These are phyloP conservation scores for Temnothorax nylanderi DNA, from an alignment of 1,140 invertebrate genomes.

Conservation along the genomic window DNA sequence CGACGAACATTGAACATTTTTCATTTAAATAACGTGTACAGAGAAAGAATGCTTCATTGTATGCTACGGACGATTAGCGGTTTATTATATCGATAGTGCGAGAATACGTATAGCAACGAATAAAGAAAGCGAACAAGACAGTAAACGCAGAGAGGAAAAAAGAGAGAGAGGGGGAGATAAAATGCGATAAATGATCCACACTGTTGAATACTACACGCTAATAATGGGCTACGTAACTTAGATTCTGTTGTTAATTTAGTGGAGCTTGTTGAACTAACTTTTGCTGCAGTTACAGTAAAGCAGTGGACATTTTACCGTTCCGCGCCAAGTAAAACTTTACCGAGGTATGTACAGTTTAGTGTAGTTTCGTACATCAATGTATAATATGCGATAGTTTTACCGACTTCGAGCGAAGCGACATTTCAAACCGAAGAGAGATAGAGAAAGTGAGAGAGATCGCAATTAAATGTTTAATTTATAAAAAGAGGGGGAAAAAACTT, in stretches of 20 bases:
- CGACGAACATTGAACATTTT: slow-evolving; percentile 38
- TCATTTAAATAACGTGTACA: slow-evolving; percentile 43
- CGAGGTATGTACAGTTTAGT: slow-evolving; percentile 44
- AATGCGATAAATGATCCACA: slow-evolving; percentile 24
- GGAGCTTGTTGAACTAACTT: slow-evolving; percentile 51
- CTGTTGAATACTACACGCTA: slow-evolving; percentile 21
- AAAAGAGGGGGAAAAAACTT: slow-evolving; percentile 64
- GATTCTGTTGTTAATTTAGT: slow-evolving; percentile 48
- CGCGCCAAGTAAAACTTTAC: not conserved
- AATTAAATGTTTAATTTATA: slow-evolving; percentile 67
- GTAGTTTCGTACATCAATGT: slow-evolving; percentile 54
- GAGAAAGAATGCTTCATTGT: slow-evolving; percentile 33
- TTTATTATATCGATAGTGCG: slow-evolving; percentile 56
- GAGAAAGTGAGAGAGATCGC: slow-evolving; percentile 21
- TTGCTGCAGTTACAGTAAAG: slow-evolving; percentile 42
- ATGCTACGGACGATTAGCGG: slow-evolving; percentile 16
- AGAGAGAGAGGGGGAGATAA: not conserved
- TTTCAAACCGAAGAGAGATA: slow-evolving; percentile 18
- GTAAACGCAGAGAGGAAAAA: not conserved
- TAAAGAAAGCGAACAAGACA: not conserved
- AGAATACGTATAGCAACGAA: slow-evolving; percentile 5
- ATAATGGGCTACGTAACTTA: slow-evolving; percentile 43
- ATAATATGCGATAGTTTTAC: slow-evolving; percentile 52
- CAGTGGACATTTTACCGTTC: slow-evolving; percentile 42
- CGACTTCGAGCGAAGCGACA: slow-evolving; percentile 24